Base-by-base conservation (phyloP, 2,113 vertebrate genomes). In the Heloderma charlesbogerti region DNA sequence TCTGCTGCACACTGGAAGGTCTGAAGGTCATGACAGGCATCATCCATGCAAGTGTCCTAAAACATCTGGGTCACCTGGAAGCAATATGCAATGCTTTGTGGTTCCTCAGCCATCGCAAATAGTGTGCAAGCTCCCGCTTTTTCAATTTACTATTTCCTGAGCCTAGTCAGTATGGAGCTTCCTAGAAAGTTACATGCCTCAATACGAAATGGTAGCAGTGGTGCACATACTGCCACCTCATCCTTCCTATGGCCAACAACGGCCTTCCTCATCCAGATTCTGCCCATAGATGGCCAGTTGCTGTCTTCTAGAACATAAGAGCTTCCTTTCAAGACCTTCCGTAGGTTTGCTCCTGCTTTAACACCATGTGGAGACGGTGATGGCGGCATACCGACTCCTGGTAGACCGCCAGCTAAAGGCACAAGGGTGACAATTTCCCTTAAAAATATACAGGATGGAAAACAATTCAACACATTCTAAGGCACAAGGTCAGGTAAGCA, bases 401-500 rank as follows among this genome's bases (percentile, higher is more conserved):
- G 20, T 15, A 86, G 84, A 40, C 74, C n/a, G 67, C 87, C 0
- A 72, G 54, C 92, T 69, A 45, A 95, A 94, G 92, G 93, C 95
- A 95, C 18, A 1, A 71, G 54, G 81, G 40, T 25, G 12, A 48
- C 8, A 37, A 2, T 78, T 74, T 83, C 67, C 34, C 48, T 77
- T 63, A 63, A 7, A 31, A 43, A 84, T 67, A 45, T 0, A 4
- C 1, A 37, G 3, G 87, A n/a, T 20, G 18, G 74, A 91, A 83
- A 91, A 88, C 18, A 80, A 51, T 66, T n/a, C 0, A 92, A 67
- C 72, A 78, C 25, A 69, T 45, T 83, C 63, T 75, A 94, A 94
- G 95, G 92, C 95, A 94, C 54, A 0, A 86, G 78, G 43, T 48
- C 22, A 37, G 43, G 89, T 79, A 66, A 51, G 29, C 18, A 16